Evolutionary conservation across 2,888 invertebrate genomes (phyloP).

Genomic region (Athalia rosae): DNA sequence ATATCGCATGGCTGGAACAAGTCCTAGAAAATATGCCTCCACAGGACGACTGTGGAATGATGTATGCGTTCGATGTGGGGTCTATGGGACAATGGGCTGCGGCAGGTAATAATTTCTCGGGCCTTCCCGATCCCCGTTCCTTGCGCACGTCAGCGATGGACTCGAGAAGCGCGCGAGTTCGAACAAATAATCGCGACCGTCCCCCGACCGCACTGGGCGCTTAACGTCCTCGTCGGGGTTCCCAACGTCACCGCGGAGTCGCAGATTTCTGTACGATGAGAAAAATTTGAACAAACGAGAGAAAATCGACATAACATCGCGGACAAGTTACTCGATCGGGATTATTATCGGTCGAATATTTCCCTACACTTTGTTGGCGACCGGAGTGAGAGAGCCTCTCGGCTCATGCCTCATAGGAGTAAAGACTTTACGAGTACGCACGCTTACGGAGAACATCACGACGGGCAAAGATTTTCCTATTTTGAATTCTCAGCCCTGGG

Average conservation of each 20-base stretch:
- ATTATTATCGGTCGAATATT: neutral
- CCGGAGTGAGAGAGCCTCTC: constrained; percentile 11
- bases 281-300: neutral
- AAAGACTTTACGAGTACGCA: constrained; percentile 24
- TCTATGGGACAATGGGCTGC: constrained; percentile 39
- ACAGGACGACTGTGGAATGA: constrained; percentile 24
- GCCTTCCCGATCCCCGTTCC: constrained; percentile 31
- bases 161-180: neutral
- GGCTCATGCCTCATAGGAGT: neutral
- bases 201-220: neutral
- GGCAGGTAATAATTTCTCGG: constrained; percentile 45
- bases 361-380: constrained; percentile 1
- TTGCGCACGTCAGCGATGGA: constrained; percentile 10
- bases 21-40: constrained; percentile 32
- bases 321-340: neutral
- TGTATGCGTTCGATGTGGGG: constrained; percentile 37
- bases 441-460: constrained; percentile 1
- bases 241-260: neutral
- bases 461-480: neutral
- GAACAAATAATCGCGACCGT: constrained; percentile 12
- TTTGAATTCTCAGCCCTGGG: constrained; percentile 25
- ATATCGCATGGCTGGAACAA: constrained; percentile 13
- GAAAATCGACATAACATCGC: neutral
- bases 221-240: neutral
- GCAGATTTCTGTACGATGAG: neutral